These are phyloP conservation scores for Calidris pygmaea DNA, from an alignment of 2,113 vertebrate species.

Conservation along the genomic window DNA sequence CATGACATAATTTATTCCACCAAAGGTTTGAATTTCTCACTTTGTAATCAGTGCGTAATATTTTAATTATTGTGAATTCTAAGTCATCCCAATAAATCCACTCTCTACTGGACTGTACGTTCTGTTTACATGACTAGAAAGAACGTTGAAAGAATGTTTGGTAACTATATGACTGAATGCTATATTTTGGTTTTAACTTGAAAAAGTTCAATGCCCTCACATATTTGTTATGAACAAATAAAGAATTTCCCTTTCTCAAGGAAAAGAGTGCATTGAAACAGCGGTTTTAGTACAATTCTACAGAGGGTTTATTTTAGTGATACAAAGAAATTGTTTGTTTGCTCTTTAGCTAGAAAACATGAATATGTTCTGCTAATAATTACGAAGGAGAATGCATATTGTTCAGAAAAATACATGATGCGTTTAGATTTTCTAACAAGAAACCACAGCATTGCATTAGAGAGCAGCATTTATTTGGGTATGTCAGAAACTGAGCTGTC, in stretches of 20 bases:
- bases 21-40: conserved; percentile 50
- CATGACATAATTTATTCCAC: conserved; percentile 38
- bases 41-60: background rate
- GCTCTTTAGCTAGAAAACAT: background rate
- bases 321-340: background rate
- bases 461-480: background rate
- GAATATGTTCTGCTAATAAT: conserved; percentile 9
- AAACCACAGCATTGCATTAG: background rate
- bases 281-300: background rate
- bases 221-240: background rate
- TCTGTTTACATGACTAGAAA: background rate
- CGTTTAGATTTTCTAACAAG: background rate
- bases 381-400: conserved; percentile 16
- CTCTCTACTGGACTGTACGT: background rate
- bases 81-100: background rate
- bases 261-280: background rate
- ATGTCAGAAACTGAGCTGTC: background rate
- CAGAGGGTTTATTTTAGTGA: background rate
- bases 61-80: conserved; percentile 24
- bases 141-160: background rate
- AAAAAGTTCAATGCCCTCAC: background rate
- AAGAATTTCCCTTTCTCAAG: background rate
- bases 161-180: background rate
- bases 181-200: background rate
- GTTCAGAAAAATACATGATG: background rate